Evolutionary conservation across 2,113 vertebrate species (phyloP).

Genomic region (Leiothrix lutea): DNA sequence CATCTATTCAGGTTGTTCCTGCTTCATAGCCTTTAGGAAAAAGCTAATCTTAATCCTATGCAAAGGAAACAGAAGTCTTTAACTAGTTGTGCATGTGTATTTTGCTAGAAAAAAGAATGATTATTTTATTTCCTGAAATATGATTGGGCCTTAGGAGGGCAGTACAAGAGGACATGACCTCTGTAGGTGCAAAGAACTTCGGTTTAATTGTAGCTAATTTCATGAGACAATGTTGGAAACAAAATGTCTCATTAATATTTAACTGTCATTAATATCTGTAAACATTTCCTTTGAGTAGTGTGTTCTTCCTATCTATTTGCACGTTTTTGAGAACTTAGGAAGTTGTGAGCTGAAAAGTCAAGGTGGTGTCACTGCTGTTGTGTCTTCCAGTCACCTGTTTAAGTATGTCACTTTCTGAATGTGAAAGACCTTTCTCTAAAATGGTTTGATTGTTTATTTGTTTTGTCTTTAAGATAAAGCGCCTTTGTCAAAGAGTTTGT

Average conservation of each 20-base stretch:
- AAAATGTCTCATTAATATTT: background rate
- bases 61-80: background rate
- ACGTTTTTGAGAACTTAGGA: background rate
- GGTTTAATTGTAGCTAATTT: background rate
- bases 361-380: background rate
- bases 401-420: background rate
- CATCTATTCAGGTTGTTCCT: background rate
- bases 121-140: background rate
- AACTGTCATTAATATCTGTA: background rate
- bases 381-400: background rate
- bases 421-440: background rate
- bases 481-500: slow-evolving; percentile 80
- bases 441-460: background rate
- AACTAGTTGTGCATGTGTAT: background rate
- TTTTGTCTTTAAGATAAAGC: slow-evolving; percentile 78
- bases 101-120: background rate
- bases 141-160: background rate
- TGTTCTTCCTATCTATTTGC: background rate
- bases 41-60: background rate
- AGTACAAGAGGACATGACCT: background rate
- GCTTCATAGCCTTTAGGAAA: background rate
- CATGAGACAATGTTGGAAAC: background rate
- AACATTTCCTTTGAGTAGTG: background rate
- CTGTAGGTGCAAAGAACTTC: background rate
- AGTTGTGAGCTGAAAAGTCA: background rate